phyloP scores from a whole-genome alignment of 2,797 vertebrate genomes.

The Numenius phaeopus region DNA sequence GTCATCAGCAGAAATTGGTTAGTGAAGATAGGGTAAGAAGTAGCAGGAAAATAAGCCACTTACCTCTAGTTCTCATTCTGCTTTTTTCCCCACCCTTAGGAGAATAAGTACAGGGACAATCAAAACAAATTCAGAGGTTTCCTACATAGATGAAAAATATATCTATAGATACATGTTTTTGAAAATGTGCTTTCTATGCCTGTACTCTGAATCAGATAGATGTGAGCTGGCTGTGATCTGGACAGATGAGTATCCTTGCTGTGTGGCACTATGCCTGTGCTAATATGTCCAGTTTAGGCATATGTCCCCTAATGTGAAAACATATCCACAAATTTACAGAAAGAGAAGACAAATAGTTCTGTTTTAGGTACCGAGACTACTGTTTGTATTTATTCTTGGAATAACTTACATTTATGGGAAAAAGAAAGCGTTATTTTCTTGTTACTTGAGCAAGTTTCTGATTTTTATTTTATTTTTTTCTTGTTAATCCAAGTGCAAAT shows the following conservation, averaged over 20 bases:
- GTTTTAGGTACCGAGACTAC: neutral
- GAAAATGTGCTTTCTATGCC: neutral
- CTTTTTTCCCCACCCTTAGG: neutral
- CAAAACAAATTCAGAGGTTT: neutral
- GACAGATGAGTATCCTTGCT: neutral
- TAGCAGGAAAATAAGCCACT: neutral
- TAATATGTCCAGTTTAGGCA: neutral
- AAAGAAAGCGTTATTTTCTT: neutral
- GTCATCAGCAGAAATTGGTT: neutral
- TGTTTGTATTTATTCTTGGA: neutral
- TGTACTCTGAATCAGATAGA: neutral
- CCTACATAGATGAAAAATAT: neutral
- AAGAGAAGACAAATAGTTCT: neutral
- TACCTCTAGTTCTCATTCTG: neutral
- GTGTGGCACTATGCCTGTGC: neutral
- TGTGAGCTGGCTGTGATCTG: neutral
- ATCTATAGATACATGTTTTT: neutral
- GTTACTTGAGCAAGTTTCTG: neutral
- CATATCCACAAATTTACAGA: neutral
- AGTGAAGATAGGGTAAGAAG: neutral
- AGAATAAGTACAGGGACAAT: neutral
- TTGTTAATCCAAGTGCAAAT: neutral
- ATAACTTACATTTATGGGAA: neutral
- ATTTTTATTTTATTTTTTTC: neutral
- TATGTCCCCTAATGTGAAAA: neutral